Conservation (phyloP, 2,888 invertebrate species). For the Rhyacophila evoluta region DNA sequence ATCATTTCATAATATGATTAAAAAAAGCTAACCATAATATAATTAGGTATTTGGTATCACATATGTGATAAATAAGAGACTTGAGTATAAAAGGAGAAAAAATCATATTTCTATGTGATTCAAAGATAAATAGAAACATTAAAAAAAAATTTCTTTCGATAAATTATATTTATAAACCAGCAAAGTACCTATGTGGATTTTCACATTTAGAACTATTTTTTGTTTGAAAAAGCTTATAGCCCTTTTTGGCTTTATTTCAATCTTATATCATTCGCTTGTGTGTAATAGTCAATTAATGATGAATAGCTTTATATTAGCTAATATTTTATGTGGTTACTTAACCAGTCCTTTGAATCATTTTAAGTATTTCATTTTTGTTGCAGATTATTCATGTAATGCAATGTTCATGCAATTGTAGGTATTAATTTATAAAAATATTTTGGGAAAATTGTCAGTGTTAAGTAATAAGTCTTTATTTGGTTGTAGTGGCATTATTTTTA, state of each 20-base stretch:
- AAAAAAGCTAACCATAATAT: neutral
- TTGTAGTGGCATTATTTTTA: too few species aligned
- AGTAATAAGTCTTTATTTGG: neutral
- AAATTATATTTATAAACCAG: too few species aligned
- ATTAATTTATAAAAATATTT: neutral
- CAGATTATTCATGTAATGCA: neutral
- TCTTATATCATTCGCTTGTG: neutral
- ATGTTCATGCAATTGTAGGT: neutral
- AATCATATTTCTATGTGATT: neutral
- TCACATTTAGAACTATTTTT: neutral
- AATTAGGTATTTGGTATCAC: neutral
- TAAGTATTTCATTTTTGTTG: neutral
- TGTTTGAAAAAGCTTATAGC: neutral
- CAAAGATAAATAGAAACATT: neutral
- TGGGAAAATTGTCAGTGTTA: neutral
- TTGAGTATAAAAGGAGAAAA: neutral
- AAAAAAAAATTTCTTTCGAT: neutral
- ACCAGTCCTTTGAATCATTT: neutral
- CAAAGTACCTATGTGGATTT: neutral
- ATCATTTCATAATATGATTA: neutral
- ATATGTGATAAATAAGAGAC: conserved; percentile 10
- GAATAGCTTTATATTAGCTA: neutral
- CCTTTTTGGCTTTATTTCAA: neutral
- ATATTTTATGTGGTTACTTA: neutral
- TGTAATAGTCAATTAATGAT: neutral